A percentile compares a stretch with the other conserved stretches of the same genome.
Conservation (phyloP, 2,113 vertebrate species). For the Rhinichthys klamathensis region DNA sequence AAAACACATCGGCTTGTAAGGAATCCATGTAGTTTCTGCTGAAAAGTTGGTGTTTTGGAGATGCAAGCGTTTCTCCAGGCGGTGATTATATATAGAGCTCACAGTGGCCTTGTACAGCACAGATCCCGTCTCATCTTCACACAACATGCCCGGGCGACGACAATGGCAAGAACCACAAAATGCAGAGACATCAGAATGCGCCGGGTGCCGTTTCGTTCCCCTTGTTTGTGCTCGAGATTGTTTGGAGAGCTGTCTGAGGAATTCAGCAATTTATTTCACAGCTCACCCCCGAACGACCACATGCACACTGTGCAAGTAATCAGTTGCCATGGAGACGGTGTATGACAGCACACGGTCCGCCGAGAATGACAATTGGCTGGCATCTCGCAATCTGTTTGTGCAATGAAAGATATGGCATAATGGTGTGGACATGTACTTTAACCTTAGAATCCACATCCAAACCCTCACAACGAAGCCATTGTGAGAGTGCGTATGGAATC, state of each 20-base stretch:
- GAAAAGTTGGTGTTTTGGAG: slow-evolving; percentile 14
- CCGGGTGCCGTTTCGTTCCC: background rate
- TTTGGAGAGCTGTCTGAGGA: slow-evolving; percentile 39
- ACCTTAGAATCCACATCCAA: background rate
- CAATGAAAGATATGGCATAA: slow-evolving; percentile 9
- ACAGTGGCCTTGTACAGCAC: background rate
- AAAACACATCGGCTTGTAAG: background rate
- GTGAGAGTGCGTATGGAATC: background rate
- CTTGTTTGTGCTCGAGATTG: slow-evolving; percentile 17
- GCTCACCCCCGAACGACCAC: slow-evolving; percentile 41
- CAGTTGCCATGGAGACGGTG: slow-evolving; percentile 61
- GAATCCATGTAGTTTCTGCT: background rate
- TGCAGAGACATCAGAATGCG: slow-evolving; percentile 24
- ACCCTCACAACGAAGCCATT: background rate
- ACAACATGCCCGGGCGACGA: slow-evolving; percentile 10
- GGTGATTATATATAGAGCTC: slow-evolving; percentile 15
- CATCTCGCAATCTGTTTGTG: slow-evolving; percentile 58
- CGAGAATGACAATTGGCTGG: slow-evolving; percentile 57
- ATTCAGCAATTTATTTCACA: slow-evolving; percentile 53
- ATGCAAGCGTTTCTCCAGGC: slow-evolving; percentile 11
- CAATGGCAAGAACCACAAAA: background rate
- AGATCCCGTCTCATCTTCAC: slow-evolving; percentile 11
- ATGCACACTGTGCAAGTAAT: slow-evolving; percentile 49
- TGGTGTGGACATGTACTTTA: background rate
- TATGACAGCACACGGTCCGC: slow-evolving; percentile 49